A percentile compares a stretch with the other conserved stretches of the same genome.
phyloP scores from a whole-genome alignment of 2,113 vertebrate genomes.

The Phalacrocorax carbo region DNA sequence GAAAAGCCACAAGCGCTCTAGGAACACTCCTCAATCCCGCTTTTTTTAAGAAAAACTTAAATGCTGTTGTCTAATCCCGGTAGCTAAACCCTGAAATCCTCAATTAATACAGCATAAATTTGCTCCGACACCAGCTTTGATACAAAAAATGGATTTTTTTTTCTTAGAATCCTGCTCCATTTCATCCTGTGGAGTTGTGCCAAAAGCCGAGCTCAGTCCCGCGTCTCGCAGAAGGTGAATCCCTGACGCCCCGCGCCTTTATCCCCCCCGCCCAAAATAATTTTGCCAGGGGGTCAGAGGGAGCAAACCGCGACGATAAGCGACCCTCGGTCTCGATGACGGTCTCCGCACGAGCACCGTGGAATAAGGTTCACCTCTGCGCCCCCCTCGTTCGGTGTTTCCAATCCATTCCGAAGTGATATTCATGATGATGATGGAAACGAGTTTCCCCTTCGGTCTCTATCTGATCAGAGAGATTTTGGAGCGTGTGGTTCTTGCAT shows the following conservation, averaged over 20 bases:
- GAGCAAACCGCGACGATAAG: neutral
- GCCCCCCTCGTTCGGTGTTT: rapidly evolving
- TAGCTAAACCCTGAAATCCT: neutral
- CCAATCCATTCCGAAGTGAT: neutral
- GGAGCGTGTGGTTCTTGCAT: neutral
- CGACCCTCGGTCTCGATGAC: neutral
- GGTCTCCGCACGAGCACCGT: rapidly evolving
- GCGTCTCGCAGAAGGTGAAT: neutral
- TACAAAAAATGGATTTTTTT: neutral
- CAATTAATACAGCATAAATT: neutral
- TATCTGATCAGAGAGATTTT: neutral
- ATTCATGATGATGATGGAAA: no score
- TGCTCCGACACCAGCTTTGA: neutral
- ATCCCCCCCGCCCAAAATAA: neutral
- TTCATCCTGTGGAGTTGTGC: no score
- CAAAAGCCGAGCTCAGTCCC: no score
- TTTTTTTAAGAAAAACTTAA: no score
- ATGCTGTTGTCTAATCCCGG: rapidly evolving
- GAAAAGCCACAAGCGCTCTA: neutral
- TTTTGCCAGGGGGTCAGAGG: neutral
- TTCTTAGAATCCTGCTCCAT: rapidly evolving
- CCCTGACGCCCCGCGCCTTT: neutral
- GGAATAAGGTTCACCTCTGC: neutral
- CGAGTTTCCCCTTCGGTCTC: neutral
- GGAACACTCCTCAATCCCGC: no score